Evolutionary conservation across 2,888 invertebrate species (phyloP).

Genomic region (Microdon myrmicae): DNA sequence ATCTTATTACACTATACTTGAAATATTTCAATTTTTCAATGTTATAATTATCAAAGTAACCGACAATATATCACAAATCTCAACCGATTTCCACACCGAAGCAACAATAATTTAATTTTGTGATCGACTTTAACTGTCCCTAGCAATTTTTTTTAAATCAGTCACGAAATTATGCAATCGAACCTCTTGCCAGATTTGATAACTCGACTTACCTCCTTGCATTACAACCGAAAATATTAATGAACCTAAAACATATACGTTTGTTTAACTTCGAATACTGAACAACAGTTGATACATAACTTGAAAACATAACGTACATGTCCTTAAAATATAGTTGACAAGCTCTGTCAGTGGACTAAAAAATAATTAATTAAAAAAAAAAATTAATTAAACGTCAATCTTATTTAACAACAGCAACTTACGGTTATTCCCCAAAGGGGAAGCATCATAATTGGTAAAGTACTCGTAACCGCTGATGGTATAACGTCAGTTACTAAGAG

Average conservation of each 20-base stretch:
- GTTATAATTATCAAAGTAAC: too few species aligned
- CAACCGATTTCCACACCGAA: too few species aligned
- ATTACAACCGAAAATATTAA: slow-evolving; percentile 76
- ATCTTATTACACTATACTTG: too few species aligned
- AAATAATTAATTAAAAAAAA: slow-evolving; percentile 3
- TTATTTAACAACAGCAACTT: too few species aligned
- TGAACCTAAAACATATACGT: slow-evolving; percentile 81
- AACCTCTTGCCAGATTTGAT: slow-evolving; percentile 11
- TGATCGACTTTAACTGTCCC: too few species aligned
- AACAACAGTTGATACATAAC: slow-evolving; percentile 86
- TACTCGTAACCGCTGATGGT: slow-evolving; percentile 79
- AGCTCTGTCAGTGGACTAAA: slow-evolving; percentile 66
- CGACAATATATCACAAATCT: too few species aligned
- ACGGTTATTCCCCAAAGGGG: slow-evolving; percentile 79
- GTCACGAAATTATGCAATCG: too few species aligned
- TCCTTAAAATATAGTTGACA: slow-evolving; percentile 78
- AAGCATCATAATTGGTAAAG: slow-evolving; percentile 80
- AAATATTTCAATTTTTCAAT: too few species aligned
- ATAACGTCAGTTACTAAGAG: slow-evolving; percentile 82
- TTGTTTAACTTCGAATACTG: slow-evolving; percentile 86
- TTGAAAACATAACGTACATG: slow-evolving; percentile 84
- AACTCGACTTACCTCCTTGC: slow-evolving; percentile 69
- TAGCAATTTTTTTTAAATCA: too few species aligned
- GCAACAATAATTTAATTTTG: too few species aligned
- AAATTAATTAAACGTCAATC: not conserved